Evolutionary conservation across 2,797 vertebrate species (phyloP), one percentile per base, ranked within the genome.

Genomic region (Pempheris klunzingeri): DNA sequence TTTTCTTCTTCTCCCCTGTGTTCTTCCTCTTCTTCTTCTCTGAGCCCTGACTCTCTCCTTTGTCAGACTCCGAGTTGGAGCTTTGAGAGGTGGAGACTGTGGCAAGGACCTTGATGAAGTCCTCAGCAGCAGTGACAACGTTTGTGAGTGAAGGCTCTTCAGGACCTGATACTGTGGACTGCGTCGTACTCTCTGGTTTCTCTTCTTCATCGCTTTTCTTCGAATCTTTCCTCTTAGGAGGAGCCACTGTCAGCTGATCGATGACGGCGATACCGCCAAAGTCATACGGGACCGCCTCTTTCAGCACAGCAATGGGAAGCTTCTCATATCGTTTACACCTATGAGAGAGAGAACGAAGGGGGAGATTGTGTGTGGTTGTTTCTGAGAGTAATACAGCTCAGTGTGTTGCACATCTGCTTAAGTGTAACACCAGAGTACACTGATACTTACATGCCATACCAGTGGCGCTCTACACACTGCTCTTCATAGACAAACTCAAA

Each of bases 371-470:
- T 9, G 41, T 26, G 10, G 36, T 10, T 13, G n/a, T 52, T 74
- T 74, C 1, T 14, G 9, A 66, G 44, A 39, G 47, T 46, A 66
- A 36, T 59, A 43, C 63, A 57, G 28, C 62, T 75, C 28, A 66
- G 36, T 49, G 10, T 77, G 59, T 28, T 52, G 47, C 24, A 83
- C 79, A 87, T 63, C 60, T 38, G 1, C 63, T 79, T 79, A 74
- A 57, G 30, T 32, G 30, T 4, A 77, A 71, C 60, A 20, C 8
- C 20, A 39, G 13, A 18, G n/a, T 26, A 3, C 8, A 3, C n/a
- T 34, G 58, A 85, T 94, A 95, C 98, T 98, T 93, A 99, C 98
- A 96, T 88, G 60, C 97, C 93, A 0, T 98, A 98, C 95, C 98
- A 98, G 80, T 96, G 95, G 0, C 95, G 93, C 78, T 99, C 96